Base-by-base conservation (phyloP, 2,888 invertebrate genomes). In the Malachius bipustulatus region DNA sequence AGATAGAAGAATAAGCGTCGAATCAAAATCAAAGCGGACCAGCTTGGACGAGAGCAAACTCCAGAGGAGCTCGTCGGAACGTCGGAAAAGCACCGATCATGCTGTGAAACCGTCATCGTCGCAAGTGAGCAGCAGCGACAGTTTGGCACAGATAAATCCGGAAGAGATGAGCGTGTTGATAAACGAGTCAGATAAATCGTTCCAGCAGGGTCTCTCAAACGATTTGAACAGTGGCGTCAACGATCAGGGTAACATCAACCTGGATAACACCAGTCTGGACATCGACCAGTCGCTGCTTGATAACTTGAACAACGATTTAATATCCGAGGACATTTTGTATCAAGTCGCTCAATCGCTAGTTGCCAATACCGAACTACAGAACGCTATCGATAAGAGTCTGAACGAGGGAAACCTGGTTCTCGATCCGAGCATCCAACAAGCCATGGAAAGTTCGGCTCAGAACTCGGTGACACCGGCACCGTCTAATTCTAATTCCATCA, bases 341-440 rank as follows among this genome's bases (percentile, higher is more conserved):
- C 77, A 79, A 59, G 79, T 79, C n/a, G 80, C 79, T 2, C 75
- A 78, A 40, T 60, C 60, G 35, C 62, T 80, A 14, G 79, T 78
- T 6, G 77, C 77, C 37, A 77, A 77, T 46, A 57, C 63, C 0
- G 78, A 78, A 47, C 60, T 80, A 38, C 78, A 79, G 51, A 79
- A 78, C 55, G 78, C 77, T 13, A 77, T 80, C 37, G 79, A 79
- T 50, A 78, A 77, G 41, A 74, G 59, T 15, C 50, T 61, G 16
- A 59, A 59, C 28, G 64, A 63, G 33, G 62, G 60, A 4, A 54
- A 53, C 48, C 46, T 58, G 31, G 56, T 57, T 14, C 42, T 63
- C 34, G 60, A 62, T 47, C 49, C 56, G 3, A 32, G 54, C 3
- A 38, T 54, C 19, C 46, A 47, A 16, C 46, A 49, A 32, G 37